Evolutionary conservation across 1,140 invertebrate species (phyloP).

Genomic region (Drosophila nannoptera): DNA sequence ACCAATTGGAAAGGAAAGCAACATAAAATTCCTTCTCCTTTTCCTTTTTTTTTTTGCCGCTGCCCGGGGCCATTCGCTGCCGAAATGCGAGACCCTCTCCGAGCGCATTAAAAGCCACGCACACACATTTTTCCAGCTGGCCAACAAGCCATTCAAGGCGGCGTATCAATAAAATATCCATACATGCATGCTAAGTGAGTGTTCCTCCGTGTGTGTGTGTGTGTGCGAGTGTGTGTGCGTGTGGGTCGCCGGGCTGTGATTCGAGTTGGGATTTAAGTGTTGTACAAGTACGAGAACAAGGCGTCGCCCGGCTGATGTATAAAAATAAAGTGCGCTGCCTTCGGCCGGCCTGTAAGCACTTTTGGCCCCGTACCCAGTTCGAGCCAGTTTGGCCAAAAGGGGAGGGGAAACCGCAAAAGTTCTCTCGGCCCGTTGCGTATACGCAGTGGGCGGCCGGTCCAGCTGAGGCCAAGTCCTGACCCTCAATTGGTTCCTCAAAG

Average conservation of each 20-base stretch:
- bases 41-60: conserved; percentile 19
- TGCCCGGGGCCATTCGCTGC: conserved; percentile 5
- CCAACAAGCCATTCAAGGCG: conserved; percentile 5
- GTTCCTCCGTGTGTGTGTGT: conserved; percentile 8
- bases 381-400: conserved; percentile 33
- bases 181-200: conserved; percentile 78
- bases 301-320: conserved; percentile 48
- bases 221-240: conserved; percentile 6
- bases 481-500: not conserved
- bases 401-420: conserved; percentile 24
- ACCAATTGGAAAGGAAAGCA: not conserved
- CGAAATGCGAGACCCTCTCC: conserved; percentile 23
- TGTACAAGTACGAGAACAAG: conserved; percentile 55
- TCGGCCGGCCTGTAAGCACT: conserved; percentile 44
- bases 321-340: conserved; percentile 61
- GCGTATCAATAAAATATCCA: conserved; percentile 77
- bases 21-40: conserved; percentile 25
- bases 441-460: conserved; percentile 32
- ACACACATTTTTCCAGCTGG: conserved; percentile 58
- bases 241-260: conserved; percentile 63
- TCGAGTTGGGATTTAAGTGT: conserved; percentile 77
- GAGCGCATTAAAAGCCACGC: conserved; percentile 71
- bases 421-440: conserved; percentile 58
- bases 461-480: conserved; percentile 10
- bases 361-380: conserved; percentile 43